Evolutionary conservation across 2,888 invertebrate genomes (phyloP), one percentile per base, ranked within the genome.

Genomic region (Chrysomela aeneicollis): DNA sequence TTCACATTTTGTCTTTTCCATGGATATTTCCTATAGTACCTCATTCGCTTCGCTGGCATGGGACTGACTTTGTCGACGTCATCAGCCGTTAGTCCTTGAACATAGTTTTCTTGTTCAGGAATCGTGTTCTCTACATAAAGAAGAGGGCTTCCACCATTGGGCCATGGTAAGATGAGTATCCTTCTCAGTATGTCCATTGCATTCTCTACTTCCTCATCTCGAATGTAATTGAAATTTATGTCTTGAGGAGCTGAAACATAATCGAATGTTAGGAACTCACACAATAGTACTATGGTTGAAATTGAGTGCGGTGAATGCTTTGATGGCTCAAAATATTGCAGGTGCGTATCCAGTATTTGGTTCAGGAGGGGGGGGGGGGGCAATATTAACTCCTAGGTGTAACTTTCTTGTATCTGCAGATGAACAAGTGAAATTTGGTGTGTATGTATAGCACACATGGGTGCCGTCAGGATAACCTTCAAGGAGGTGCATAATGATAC

Each of bases 21-120:
- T 21, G 88, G 88, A 79, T 87, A 88, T 70, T 86, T 85, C 67
- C 88, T 83, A 76, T 87, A 88, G 73, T 87, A 87, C 63, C 87
- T 84, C 12, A 86, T 84, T 66, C 87, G 82, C 70, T 88, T 88
- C 18, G 65, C 70, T 26, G 76, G 77, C 17, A 68, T 59, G 1
- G 68, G 60, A 54, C 63, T 59, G n/a, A 67, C 1, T n/a, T 51
- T 54, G 2, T 57, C 57, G 10, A 18, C 22, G 2, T 52, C 46
- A 32, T 46, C 49, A 5, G 50, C 37, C 10, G n/a, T 50, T n/a
- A 15, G 35, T 22, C 12, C 49, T 30, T 50, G 19, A 30, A 6
- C 10, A 12, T 47, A 3, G 15, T 59, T 42, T 10, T 55, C 21
- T 10, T 55, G 42, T 17, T 55, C 35, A 6, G 46, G 26, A 19